Base-by-base conservation (phyloP, 1,140 invertebrate genomes). In the Zaprionus ghesquierei region DNA sequence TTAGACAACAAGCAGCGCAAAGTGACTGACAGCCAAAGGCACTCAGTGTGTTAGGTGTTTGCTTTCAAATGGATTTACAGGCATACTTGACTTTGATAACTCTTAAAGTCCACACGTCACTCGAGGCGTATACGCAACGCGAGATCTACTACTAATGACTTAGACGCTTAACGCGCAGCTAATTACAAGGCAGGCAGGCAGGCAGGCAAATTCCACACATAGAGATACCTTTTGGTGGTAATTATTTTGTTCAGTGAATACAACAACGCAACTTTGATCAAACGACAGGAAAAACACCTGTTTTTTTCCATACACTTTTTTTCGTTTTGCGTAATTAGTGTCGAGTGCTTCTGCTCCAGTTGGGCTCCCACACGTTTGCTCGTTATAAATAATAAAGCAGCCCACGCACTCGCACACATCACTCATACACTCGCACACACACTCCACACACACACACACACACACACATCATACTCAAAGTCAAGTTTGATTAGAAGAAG, bases 201-300 rank as follows among this genome's bases (percentile, higher is more conserved):
- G n/a, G n/a, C n/a, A n/a, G n/a, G n/a, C n/a, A n/a, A 61, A 54
- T 58, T 61, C 54, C 54, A 59, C 31, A 62, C 55, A 38, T 71
- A 62, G 50, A 65, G 61, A 58, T 53, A 62, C 58, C 63, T 78
- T 59, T 51, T 54, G 23, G 54, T 54, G 66, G 65, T 82, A 89
- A 87, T 87, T 89, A 87, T 87, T 74, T 89, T 77, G 84, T 89
- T 89, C 84, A 87, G 49, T 89, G 84, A 89, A 82, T 79, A 56
- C 59, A 31, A 27, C 59, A 31, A 22, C 54, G 23, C 46, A 55
- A 53, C 62, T 75, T 72, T 72, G 44, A 77, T 68, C 78, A 27
- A 13, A 66, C 31, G 35, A n/a, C 46, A 65, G 56, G 23, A 46
- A 64, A 77, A 68, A 69, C 81, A 81, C 53, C 77, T 77, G 58